phyloP scores from a whole-genome alignment of 2,113 vertebrate species.

The Columba janthina region DNA sequence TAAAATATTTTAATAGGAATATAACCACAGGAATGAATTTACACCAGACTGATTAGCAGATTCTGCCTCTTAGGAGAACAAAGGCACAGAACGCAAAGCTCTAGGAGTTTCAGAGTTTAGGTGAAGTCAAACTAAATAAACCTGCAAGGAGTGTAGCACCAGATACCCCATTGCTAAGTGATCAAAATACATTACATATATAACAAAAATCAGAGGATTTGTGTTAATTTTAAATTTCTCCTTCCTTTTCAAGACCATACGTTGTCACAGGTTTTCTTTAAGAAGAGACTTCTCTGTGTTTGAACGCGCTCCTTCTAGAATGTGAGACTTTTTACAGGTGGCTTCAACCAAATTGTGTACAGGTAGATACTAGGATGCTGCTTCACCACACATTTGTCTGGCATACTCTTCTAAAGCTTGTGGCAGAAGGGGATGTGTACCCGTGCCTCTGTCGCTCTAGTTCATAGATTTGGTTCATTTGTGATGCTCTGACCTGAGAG shows the following conservation, averaged over 20 bases:
- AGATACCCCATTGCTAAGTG: neutral
- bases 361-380: neutral
- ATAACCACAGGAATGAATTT: accelerated
- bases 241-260: neutral
- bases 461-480: neutral
- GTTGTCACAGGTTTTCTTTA: accelerated
- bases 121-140: neutral
- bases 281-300: neutral
- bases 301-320: neutral
- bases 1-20: neutral
- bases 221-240: neutral
- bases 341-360: neutral
- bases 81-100: neutral
- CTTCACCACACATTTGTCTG: accelerated
- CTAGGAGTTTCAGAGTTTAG: neutral
- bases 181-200: neutral
- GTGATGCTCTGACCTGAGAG: too few species aligned
- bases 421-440: neutral
- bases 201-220: neutral
- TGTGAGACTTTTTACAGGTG: neutral
- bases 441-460: neutral
- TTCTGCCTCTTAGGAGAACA: neutral
- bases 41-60: accelerated
- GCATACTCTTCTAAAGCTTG: neutral
- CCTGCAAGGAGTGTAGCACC: accelerated